phyloP scores from a whole-genome alignment of 2,113 vertebrate genomes.

The Sula dactylatra region DNA sequence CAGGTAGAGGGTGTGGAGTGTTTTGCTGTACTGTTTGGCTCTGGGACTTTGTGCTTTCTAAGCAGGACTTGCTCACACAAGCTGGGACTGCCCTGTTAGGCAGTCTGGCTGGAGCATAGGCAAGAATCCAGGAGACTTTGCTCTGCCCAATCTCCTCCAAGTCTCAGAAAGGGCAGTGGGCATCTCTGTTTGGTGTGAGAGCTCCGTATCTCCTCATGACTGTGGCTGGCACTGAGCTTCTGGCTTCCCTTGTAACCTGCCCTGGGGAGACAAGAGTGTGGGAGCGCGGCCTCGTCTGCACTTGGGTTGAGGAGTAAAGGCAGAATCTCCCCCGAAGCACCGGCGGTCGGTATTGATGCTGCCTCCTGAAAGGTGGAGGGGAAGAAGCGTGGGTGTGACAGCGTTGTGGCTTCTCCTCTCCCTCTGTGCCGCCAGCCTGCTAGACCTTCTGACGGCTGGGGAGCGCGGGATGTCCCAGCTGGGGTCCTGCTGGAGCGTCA shows the following conservation, averaged over 20 bases:
- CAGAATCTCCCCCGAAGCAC: not conserved
- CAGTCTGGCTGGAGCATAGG: fast-evolving
- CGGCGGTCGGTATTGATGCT: too few species aligned
- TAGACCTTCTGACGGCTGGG: too few species aligned
- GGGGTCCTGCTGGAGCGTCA: too few species aligned
- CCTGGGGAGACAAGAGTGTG: fast-evolving
- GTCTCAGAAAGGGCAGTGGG: not conserved
- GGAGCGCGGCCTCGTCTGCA: not conserved
- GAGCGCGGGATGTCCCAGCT: not conserved
- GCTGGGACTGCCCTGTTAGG: not conserved
- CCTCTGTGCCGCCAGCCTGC: not conserved
- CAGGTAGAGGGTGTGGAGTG: too few species aligned
- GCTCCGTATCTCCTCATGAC: not conserved
- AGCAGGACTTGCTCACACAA: not conserved
- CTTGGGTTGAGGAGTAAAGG: not conserved
- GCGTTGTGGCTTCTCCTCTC: not conserved
- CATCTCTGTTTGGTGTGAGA: not conserved
- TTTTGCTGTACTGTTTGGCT: not conserved
- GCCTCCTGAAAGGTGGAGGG: not conserved
- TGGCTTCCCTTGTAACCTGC: not conserved
- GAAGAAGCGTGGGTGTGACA: not conserved
- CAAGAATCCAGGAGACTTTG: not conserved
- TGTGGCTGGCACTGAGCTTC: not conserved
- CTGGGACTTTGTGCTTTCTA: not conserved
- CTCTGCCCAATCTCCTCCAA: too few species aligned